These are phyloP conservation scores for Ceratosolen solmsi DNA, from an alignment of 1,140 invertebrate species.

Conservation along the genomic window DNA sequence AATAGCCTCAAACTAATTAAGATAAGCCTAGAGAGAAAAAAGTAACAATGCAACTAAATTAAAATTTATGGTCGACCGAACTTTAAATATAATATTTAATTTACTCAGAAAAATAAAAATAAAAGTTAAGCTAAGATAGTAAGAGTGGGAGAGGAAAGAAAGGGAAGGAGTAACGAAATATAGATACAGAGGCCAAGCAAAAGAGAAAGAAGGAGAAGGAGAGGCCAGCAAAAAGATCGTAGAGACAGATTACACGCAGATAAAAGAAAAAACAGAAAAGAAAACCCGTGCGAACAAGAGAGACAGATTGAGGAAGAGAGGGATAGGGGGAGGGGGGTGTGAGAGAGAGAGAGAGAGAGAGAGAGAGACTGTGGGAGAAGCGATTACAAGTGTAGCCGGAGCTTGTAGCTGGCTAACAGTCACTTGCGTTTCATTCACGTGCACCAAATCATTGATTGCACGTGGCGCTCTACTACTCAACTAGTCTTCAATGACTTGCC, in stretches of 20 bases:
- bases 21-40: slow-evolving; percentile 10
- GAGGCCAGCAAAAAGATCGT: neutral
- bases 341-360: neutral
- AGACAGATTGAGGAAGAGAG: neutral
- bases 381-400: slow-evolving; percentile 11
- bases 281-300: too few relatives aligned
- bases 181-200: neutral
- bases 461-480: neutral
- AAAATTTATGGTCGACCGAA: slow-evolving; percentile 34
- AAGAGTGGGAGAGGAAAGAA: neutral
- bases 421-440: neutral
- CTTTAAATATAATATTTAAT: slow-evolving; percentile 21
- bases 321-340: neutral
- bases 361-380: neutral
- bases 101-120: slow-evolving; percentile 7
- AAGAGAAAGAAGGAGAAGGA: neutral
- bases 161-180: neutral
- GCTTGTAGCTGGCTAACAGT: neutral
- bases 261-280: neutral
- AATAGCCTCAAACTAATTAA: slow-evolving; percentile 28
- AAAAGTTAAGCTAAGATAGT: neutral
- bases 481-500: neutral
- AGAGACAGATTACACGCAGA: neutral
- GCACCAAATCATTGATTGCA: slow-evolving; percentile 9
- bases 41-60: slow-evolving; percentile 34